Conservation (phyloP, 2,113 vertebrate species). For the Pogona vitticeps region DNA sequence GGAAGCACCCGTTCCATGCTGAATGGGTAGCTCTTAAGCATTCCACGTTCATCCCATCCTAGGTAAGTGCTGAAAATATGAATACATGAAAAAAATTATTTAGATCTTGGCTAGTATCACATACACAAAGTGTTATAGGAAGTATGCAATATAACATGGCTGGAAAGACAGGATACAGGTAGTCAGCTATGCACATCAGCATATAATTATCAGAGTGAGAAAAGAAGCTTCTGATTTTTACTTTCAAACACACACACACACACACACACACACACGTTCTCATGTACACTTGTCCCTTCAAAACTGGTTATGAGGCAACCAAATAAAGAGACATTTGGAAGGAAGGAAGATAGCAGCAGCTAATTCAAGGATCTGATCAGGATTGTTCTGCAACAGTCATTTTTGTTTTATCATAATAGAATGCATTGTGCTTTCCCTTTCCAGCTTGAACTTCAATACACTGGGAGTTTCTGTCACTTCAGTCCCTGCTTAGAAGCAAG, state of each 20-base stretch:
- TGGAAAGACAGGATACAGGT: neutral
- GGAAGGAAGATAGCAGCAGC: conserved; percentile 1
- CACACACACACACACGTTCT: neutral
- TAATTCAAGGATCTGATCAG: conserved; percentile 36
- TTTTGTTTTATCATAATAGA: conserved; percentile 43
- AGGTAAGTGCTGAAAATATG: neutral
- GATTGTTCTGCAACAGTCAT: conserved; percentile 28
- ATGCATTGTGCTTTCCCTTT: neutral
- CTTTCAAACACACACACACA: neutral
- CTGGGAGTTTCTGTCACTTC: neutral
- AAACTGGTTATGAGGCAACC: neutral
- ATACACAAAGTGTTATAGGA: neutral
- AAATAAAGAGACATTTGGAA: conserved; percentile 6
- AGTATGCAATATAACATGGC: neutral
- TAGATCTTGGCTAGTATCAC: accelerated
- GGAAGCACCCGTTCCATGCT: neutral
- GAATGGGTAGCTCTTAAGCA: neutral
- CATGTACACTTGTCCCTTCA: conserved; percentile 17
- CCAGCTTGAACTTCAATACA: neutral
- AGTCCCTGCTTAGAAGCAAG: conserved; percentile 63
- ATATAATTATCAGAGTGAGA: conserved; percentile 7
- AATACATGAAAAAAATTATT: neutral
- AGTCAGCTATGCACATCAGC: neutral
- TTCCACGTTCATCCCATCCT: neutral
- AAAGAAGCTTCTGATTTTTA: accelerated